phyloP scores from a whole-genome alignment of 2,797 vertebrate genomes.

The Urocyon cinereoargenteus region DNA sequence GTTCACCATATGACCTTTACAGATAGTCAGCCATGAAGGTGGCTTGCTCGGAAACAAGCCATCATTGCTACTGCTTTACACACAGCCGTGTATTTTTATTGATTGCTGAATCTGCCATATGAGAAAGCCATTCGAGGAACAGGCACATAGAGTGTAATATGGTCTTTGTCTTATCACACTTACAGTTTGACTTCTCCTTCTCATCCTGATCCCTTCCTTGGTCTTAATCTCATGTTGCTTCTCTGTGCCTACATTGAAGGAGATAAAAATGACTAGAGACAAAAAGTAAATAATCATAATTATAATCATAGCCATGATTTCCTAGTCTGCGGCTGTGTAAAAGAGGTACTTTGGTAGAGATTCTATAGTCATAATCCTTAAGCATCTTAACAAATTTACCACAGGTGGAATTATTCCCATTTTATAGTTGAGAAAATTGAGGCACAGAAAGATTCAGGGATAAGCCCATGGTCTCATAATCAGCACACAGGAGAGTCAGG shows the following conservation, averaged over 20 bases:
- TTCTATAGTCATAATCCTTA: background rate
- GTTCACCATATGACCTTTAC: constrained; percentile 41
- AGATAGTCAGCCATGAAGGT: background rate
- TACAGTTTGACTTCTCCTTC: background rate
- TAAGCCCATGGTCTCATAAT: background rate
- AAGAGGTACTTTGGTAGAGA: background rate
- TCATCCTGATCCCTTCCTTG: background rate
- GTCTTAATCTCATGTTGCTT: constrained; percentile 8
- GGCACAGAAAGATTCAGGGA: background rate
- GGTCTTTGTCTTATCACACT: background rate
- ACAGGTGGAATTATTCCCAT: background rate
- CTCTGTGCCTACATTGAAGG: background rate
- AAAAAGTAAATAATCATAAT: background rate
- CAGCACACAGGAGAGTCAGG: background rate
- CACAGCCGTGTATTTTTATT: background rate
- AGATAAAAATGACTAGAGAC: background rate
- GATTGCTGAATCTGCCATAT: background rate
- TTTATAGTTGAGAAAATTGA: background rate
- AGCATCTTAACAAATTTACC: background rate
- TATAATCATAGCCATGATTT: background rate
- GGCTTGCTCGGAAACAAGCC: background rate
- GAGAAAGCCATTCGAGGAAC: background rate
- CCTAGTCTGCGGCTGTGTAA: background rate
- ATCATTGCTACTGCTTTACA: background rate
- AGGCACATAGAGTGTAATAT: background rate